Conservation (phyloP, 2,113 vertebrate species). For the Meleagris gallopavo region DNA sequence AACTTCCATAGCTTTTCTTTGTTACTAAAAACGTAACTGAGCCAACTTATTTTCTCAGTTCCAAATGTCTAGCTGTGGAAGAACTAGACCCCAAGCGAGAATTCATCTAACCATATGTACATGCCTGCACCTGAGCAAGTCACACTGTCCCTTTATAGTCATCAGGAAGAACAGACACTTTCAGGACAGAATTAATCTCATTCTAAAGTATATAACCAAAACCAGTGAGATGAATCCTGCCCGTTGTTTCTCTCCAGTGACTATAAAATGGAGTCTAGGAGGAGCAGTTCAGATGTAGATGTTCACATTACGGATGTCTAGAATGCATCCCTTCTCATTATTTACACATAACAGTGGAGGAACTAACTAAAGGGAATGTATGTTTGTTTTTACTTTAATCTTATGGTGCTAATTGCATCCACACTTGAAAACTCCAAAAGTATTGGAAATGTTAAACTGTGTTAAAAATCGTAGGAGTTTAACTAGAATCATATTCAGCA, state of each 20-base stretch:
- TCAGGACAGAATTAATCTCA: conserved; percentile 39
- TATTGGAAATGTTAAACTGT: not conserved
- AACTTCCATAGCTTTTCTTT: conserved; percentile 12
- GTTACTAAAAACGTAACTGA: not conserved
- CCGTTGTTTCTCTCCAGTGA: not conserved
- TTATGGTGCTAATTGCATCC: not conserved
- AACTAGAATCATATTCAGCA: not conserved
- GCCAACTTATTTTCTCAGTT: not conserved
- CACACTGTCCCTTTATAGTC: conserved; percentile 28
- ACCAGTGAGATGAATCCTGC: conserved; percentile 19
- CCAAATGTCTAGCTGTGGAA: not conserved
- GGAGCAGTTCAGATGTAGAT: conserved; percentile 18
- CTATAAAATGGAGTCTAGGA: conserved; percentile 10
- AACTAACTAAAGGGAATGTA: not conserved
- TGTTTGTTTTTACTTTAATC: not conserved
- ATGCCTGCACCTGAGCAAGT: conserved; percentile 18
- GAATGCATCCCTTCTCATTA: conserved; percentile 43
- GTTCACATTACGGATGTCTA: conserved; percentile 10
- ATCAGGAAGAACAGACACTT: not conserved
- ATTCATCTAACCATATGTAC: not conserved
- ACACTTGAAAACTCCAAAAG: not conserved
- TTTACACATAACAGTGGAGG: conserved; percentile 47
- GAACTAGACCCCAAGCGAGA: not conserved
- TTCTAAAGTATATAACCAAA: conserved; percentile 1
- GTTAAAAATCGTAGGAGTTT: not conserved